Base-by-base conservation (phyloP, 1,140 invertebrate genomes). In the Drosophila novamexicana region DNA sequence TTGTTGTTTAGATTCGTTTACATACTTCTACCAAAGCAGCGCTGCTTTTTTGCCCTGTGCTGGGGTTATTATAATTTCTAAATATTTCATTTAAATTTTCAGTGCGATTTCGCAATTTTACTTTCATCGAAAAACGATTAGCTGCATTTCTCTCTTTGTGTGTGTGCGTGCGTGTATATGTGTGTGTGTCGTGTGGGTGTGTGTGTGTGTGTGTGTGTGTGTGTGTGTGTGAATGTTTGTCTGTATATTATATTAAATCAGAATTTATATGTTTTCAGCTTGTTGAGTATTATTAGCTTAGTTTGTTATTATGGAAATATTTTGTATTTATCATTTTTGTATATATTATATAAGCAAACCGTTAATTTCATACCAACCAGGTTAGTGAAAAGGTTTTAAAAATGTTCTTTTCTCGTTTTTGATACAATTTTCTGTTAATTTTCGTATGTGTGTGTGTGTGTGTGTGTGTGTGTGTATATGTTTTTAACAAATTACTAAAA, bases 1-100 rank as follows among this genome's bases (percentile, higher is more conserved):
- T 22, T 22, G 22, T 66, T 74, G 44, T 47, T 18, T 29, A 56
- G 39, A 56, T 70, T 75, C 58, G 32, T 61, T 79, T 79, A 88
- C 83, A 89, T 88, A 83, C 84, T 88, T 89, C 68, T 86, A 86
- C 68, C 83, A 88, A 86, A 88, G 83, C 83, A 86, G 83, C 84
- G 84, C 84, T 88, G 83, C 67, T 74, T 75, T 68, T 68, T 73
- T 40, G 6, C 37, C 66, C 71, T 22, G 45, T 63, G 39, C 40
- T 61, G 16, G 16, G n/a, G 6, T 49, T 54, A 37, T 56, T n/a
- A n/a, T n/a, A 77, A 77, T 73, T 75, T 79, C 39, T 39, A 56
- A 61, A 75, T 57, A 63, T 39, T 69, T 70, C 54, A 67, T 18
- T 56, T 42, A 39, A 62, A 52, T 18, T 75, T 70, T 44, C 9